Base-by-base conservation (phyloP, 2,888 invertebrate genomes). In the Lycocerus yunnanus region DNA sequence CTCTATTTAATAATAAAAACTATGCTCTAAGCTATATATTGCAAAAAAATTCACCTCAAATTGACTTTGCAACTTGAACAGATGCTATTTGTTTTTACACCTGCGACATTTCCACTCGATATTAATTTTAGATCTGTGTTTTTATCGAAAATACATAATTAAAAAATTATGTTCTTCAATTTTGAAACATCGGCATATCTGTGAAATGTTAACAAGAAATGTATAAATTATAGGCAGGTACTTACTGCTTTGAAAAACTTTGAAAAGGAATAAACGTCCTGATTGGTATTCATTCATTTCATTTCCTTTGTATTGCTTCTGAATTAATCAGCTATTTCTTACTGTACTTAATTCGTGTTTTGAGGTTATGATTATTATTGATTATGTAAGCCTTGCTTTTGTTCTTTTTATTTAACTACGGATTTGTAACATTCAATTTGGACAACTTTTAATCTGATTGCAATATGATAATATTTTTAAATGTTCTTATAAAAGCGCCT, bases 1-100 rank as follows among this genome's bases (percentile, higher is more conserved):
- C 73, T 69, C 69, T 70, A 69, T 69, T 69, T 68, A 27, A 58
- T 15, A 8, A 11, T 63, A 68, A 72, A 72, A 72, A 72, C 66
- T 58, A 27, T n/a, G 71, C 71, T 67, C 20, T 20, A 71, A 71
- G 70, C 58, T 58, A 71, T 21, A 20, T 21, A 20, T 21, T 66
- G 58, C 21, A 65, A 66, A 69, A n/a, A 69, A 69, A 69, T 24
- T 71, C 71, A 71, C 71, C 71, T 71, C 66, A 58, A 71, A 15
- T 66, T 20, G 71, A 66, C 71, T 71, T 71, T 71, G 71, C 66
- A 66, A 71, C 18, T 63, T 24, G 66, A 71, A 71, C 59, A 71
- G 65, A 58, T 65, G 71, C 71, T 71, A 71, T 66, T 66, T 71
- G 66, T 66, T 63, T 63, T 69, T 71, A 58, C 71, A 66, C 66